A percentile compares a stretch with the other conserved stretches of the same genome.
Conservation (phyloP, 1,140 invertebrate species). For the Papilio polytes region DNA sequence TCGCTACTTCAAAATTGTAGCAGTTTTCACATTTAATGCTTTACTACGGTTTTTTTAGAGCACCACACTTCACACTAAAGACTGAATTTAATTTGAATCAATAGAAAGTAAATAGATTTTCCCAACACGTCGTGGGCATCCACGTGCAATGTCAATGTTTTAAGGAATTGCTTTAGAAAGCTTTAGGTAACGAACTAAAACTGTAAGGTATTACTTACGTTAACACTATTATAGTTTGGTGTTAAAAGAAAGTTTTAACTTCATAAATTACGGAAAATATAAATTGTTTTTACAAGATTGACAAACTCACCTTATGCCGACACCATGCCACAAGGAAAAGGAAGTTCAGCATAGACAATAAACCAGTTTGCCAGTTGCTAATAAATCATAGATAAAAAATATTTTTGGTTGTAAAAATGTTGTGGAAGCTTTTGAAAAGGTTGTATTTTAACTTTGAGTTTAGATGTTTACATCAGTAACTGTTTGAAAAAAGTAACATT, state of each 20-base stretch:
- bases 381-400: slow-evolving; percentile 23
- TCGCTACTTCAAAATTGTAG: not conserved
- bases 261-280: slow-evolving; percentile 44
- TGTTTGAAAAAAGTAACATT: no score
- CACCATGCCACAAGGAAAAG: slow-evolving; percentile 82
- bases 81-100: slow-evolving; percentile 4
- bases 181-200: not conserved
- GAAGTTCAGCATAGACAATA: slow-evolving; percentile 51
- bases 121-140: slow-evolving; percentile 5
- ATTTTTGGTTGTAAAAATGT: not conserved
- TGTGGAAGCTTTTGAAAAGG: not conserved
- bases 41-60: not conserved
- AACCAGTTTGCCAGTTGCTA: not conserved
- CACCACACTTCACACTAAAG: slow-evolving; percentile 3
- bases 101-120: not conserved
- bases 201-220: slow-evolving; percentile 42
- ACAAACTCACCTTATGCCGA: slow-evolving; percentile 79
- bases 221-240: slow-evolving; percentile 36
- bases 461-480: no score
- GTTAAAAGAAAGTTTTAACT: slow-evolving; percentile 30
- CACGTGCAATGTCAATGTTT: slow-evolving; percentile 35
- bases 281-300: slow-evolving; percentile 54
- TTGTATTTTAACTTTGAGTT: no score
- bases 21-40: slow-evolving; percentile 13
- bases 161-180: not conserved